Evolutionary conservation across 2,797 vertebrate species (phyloP).

Genomic region (Lepilemur ruficaudatus): DNA sequence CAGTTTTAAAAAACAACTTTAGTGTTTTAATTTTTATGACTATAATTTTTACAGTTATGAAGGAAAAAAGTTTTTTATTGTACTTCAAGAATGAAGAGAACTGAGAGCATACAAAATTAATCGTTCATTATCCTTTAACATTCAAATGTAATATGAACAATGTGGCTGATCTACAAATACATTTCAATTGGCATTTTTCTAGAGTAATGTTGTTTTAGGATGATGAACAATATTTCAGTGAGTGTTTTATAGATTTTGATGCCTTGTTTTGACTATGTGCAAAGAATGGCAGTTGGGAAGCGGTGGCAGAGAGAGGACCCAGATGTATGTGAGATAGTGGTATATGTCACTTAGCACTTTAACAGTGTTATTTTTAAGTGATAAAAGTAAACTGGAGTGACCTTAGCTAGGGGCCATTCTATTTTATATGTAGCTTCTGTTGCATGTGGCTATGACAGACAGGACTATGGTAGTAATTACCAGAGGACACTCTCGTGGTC

Average conservation of each 20-base stretch:
- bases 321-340: background rate
- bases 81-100: background rate
- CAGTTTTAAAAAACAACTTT: background rate
- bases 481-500: conserved; percentile 84
- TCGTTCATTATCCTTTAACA: background rate
- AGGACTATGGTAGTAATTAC: conserved; percentile 79
- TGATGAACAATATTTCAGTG: background rate
- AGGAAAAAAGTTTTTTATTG: background rate
- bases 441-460: conserved; percentile 87
- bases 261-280: background rate
- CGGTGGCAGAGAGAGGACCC: background rate
- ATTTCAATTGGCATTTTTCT: conserved; percentile 32
- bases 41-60: conserved; percentile 12
- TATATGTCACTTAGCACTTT: conserved; percentile 62
- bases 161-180: background rate
- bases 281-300: background rate
- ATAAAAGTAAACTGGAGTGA: conserved; percentile 81
- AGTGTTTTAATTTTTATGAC: conserved; percentile 15
- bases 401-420: conserved; percentile 88
- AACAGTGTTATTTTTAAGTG: conserved; percentile 71
- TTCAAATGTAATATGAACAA: conserved; percentile 7
- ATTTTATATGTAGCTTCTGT: conserved; percentile 87
- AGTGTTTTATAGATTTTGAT: background rate
- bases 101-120: conserved; percentile 23
- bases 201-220: background rate